These are phyloP conservation scores for Heliconius aoede DNA, from an alignment of 2,888 invertebrate species.

Conservation along the genomic window DNA sequence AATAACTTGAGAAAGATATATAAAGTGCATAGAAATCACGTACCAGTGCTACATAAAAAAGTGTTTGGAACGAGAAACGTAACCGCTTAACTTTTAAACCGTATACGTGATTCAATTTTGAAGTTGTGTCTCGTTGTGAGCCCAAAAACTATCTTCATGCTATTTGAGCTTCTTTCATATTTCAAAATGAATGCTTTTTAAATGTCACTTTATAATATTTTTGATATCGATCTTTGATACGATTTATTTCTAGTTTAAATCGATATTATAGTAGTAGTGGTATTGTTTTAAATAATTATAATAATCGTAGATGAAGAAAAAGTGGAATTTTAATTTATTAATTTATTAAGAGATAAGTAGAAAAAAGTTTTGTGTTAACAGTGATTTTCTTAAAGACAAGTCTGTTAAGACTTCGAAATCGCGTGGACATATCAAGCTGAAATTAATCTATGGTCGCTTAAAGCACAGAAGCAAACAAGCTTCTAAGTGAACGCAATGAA, in stretches of 20 bases:
- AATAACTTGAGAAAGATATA: conserved; percentile 31
- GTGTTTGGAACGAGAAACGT: conserved; percentile 74
- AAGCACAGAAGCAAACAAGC: too few relatives aligned
- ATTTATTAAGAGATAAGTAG: too few relatives aligned
- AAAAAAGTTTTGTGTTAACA: too few relatives aligned
- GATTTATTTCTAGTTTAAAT: conserved; percentile 36
- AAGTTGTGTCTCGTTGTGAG: conserved; percentile 72
- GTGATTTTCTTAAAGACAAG: too few relatives aligned
- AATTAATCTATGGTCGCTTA: too few relatives aligned
- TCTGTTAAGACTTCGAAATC: too few relatives aligned
- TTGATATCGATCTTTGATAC: not conserved
- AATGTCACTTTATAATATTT: conserved; percentile 54
- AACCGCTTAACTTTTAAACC: conserved; percentile 82
- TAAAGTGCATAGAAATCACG: conserved; percentile 63
- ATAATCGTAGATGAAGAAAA: too few relatives aligned
- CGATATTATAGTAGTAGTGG: conserved; percentile 49
- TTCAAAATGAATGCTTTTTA: conserved; percentile 61
- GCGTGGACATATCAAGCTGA: too few relatives aligned
- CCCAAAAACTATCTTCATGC: conserved; percentile 73
- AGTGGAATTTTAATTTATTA: too few relatives aligned
- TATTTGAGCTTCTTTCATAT: conserved; percentile 73
- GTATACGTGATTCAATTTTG: conserved; percentile 83
- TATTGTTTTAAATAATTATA: not conserved
- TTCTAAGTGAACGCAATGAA: too few relatives aligned
- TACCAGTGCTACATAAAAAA: conserved; percentile 74